phyloP scores from a whole-genome alignment of 2,888 invertebrate species.

The Thymelicus lineola region DNA sequence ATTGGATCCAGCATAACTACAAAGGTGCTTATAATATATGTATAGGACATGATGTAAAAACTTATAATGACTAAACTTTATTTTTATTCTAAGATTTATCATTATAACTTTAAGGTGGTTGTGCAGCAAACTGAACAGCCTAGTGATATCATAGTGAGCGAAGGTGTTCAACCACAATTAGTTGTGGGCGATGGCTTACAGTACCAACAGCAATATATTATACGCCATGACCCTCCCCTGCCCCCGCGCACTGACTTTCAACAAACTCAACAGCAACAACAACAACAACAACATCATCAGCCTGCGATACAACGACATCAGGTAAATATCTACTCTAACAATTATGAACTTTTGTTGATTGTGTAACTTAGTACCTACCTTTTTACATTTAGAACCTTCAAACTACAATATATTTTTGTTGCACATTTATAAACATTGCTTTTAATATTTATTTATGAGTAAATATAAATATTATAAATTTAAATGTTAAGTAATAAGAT shows the following conservation, averaged over 20 bases:
- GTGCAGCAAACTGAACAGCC: slow-evolving; percentile 82
- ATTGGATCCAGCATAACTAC: no score
- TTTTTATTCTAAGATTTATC: neutral
- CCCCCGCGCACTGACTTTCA: slow-evolving; percentile 70
- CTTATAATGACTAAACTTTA: no score
- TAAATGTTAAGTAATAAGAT: slow-evolving; percentile 6
- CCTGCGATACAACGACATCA: slow-evolving; percentile 69
- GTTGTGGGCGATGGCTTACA: slow-evolving; percentile 77
- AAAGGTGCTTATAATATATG: no score
- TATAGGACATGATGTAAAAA: no score
- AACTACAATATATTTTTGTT: slow-evolving; percentile 17
- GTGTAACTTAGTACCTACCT: slow-evolving; percentile 28
- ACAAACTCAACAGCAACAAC: slow-evolving; percentile 59
- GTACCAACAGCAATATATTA: slow-evolving; percentile 80
- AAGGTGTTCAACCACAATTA: slow-evolving; percentile 72
- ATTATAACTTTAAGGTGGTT: slow-evolving; percentile 66
- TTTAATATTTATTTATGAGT: slow-evolving; percentile 25
- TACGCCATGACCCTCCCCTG: slow-evolving; percentile 74
- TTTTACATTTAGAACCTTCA: slow-evolving; percentile 8
- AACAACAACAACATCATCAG: slow-evolving; percentile 48
- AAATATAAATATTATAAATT: slow-evolving; percentile 1
- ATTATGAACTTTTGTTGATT: slow-evolving; percentile 40
- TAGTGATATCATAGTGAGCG: slow-evolving; percentile 84
- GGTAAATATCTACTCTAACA: slow-evolving; percentile 45
- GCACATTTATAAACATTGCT: slow-evolving; percentile 28